These are phyloP conservation scores for Margarornis squamiger DNA, from an alignment of 2,797 vertebrate species.

Conservation along the genomic window DNA sequence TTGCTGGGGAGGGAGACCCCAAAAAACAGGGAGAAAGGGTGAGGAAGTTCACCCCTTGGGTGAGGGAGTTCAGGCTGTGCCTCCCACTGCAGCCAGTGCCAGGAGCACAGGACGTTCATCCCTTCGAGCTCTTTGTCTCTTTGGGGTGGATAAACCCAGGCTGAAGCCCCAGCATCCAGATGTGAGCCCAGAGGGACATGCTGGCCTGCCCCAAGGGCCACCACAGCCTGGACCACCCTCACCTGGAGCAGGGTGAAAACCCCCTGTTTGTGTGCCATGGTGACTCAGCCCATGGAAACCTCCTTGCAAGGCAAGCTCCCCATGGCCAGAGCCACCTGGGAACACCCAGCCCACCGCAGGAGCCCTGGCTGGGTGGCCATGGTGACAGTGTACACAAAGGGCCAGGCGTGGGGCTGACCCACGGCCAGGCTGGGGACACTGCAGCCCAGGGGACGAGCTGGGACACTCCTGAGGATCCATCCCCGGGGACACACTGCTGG, in stretches of 20 bases:
- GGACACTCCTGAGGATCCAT: background rate
- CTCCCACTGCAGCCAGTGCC: background rate
- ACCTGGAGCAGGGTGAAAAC: background rate
- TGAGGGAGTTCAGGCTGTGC: background rate
- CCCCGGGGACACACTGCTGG: background rate
- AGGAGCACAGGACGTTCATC: background rate
- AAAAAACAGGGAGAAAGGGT: background rate
- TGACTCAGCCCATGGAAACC: conserved; percentile 60
- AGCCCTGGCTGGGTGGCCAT: conserved; percentile 23
- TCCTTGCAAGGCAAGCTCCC: background rate
- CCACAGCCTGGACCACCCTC: background rate
- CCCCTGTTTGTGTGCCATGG: rapidly evolving
- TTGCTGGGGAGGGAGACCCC: background rate
- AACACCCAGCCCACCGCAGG: background rate
- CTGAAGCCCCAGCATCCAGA: background rate
- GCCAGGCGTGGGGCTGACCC: background rate
- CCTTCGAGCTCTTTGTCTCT: background rate
- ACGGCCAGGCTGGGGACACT: background rate
- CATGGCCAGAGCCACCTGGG: background rate
- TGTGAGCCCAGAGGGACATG: rapidly evolving
- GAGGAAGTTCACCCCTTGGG: rapidly evolving
- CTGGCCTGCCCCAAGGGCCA: background rate
- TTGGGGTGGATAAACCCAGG: background rate
- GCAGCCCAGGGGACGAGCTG: background rate
- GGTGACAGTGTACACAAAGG: conserved; percentile 52